Percentiles rank a stretch among this genome's conserved stretches.
Evolutionary conservation across 2,888 invertebrate genomes (phyloP).

Genomic region (Arrhopalites spinosus): DNA sequence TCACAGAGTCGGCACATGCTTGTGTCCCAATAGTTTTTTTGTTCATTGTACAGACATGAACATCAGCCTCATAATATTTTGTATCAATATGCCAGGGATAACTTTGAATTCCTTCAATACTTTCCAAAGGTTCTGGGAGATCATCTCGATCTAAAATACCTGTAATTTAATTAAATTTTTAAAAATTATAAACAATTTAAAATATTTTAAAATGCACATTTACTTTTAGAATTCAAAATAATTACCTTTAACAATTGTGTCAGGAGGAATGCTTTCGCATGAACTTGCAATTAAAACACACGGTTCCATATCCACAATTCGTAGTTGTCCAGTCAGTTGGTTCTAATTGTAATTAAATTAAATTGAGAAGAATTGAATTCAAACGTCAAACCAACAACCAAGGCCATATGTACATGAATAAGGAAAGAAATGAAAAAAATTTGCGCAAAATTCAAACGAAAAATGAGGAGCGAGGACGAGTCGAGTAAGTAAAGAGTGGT

Average conservation of each 20-base stretch:
- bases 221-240: neutral
- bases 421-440: no score
- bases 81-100: conserved; percentile 69
- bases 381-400: no score
- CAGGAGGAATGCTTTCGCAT: conserved; percentile 44
- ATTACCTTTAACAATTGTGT: conserved; percentile 57
- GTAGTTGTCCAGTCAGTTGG: no score
- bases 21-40: conserved; percentile 62
- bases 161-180: conserved; percentile 16
- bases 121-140: conserved; percentile 14
- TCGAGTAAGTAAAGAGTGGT: no score
- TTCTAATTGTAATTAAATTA: neutral
- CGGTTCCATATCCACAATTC: conserved; percentile 31
- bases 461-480: no score
- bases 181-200: neutral
- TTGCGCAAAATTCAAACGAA: no score
- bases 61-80: conserved; percentile 72
- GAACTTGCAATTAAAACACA: conserved; percentile 50
- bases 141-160: conserved; percentile 42
- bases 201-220: neutral
- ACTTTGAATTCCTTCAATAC: conserved; percentile 56
- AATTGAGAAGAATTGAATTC: no score
- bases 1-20: conserved; percentile 62
- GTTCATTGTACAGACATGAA: conserved; percentile 65
- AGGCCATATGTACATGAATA: no score